phyloP scores from a whole-genome alignment of 2,113 vertebrate genomes.

The Felis catus region F.catus_Fca126_mat1.0 CM031415.1:2486501-2487000 shows the following conservation, averaged over 20 bases:
- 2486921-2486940: accelerated
- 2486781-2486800: background rate
- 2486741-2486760: background rate
- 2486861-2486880: background rate
- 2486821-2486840: background rate
- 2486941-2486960: accelerated
- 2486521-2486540: no score
- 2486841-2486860: background rate
- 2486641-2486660: background rate
- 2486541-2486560: no score
- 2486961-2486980: no score
- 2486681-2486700: background rate
- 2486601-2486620: background rate
- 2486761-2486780: background rate
- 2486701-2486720: no score
- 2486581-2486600: no score
- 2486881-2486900: background rate
- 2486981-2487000: background rate
- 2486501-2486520: no score
- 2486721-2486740: background rate
- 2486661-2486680: background rate
- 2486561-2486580: no score
- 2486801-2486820: background rate
- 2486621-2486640: background rate
- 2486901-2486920: background rate